Base-by-base conservation (phyloP, 2,113 vertebrate genomes). In the Panthera tigris region DNA sequence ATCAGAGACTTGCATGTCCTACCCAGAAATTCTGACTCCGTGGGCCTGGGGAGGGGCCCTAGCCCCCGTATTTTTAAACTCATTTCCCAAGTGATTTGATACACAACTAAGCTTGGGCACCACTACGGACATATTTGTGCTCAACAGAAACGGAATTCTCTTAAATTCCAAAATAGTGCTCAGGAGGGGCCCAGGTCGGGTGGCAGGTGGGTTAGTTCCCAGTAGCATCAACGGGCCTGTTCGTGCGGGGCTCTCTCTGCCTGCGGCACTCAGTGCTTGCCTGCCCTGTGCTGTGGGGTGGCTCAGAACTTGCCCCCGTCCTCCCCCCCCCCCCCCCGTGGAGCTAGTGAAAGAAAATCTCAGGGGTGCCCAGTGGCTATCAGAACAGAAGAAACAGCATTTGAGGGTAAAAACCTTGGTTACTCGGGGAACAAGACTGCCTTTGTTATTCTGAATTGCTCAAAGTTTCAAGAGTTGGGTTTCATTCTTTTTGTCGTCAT, bases 401-500 rank as follows among this genome's bases (percentile, higher is more conserved):
- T 82, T 95, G 73, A 57, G 92, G 91, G 65, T 89, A 39, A 66
- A 88, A 79, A 21, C 95, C 36, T 82, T 69, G 7, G 15, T 31
- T 96, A 57, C 74, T 80, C 95, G 68, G 69, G 69, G 48, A 95
- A 78, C 95, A 93, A 94, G 94, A 50, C 66, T 39, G 1, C 79
- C 23, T 91, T 95, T 57, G 25, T 97, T 82, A 87, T 96, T 89
- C 91, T 36, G n/a, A 71, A 36, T 82, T 83, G 33, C 81, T 79
- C 36, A 88, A 94, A 84, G 65, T 29, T 10, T 96, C 92, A 91
- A 68, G 71, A 92, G 80, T 78, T 90, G 81, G 19, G 73, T 65
- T 48, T 97, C 93, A 88, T 97, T 97, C 36, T 41, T 74, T 80
- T 89, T 93, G 27, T 96, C n/a, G 83, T 80, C 39, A 25, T 21